These are phyloP conservation scores for Chrysocyon brachyurus DNA, from an alignment of 2,797 vertebrate genomes.

Conservation along the genomic window DNA sequence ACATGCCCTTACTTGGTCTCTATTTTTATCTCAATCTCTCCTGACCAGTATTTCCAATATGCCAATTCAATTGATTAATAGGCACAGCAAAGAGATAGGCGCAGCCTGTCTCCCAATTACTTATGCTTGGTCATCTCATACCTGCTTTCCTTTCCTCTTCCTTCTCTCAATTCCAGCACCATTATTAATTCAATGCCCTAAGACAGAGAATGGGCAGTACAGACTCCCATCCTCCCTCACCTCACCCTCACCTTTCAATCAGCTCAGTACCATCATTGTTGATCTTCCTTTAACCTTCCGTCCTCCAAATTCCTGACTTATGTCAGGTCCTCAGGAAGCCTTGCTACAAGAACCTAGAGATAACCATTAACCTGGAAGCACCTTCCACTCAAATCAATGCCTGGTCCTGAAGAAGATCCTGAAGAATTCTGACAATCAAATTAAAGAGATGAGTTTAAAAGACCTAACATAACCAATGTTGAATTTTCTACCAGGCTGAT, in stretches of 20 bases:
- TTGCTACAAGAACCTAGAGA: background rate
- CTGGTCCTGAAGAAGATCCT: background rate
- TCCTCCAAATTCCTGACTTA: background rate
- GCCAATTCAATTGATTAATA: background rate
- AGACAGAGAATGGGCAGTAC: background rate
- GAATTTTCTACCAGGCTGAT: slow-evolving; percentile 25
- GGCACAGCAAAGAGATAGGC: background rate
- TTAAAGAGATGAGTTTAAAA: background rate
- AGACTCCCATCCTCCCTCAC: background rate
- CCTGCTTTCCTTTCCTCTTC: background rate
- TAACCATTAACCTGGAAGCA: background rate
- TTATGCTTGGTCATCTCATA: background rate
- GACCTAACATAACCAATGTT: background rate
- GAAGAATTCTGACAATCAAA: background rate
- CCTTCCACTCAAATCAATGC: background rate
- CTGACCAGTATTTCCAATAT: background rate
- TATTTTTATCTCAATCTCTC: background rate
- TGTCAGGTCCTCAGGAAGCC: background rate
- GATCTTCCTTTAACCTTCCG: too few relatives aligned
- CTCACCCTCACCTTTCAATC: background rate
- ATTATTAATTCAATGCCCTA: background rate
- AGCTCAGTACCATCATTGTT: background rate
- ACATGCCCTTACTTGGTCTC: background rate
- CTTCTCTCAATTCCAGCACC: background rate
- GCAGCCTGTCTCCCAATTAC: background rate